phyloP scores from a whole-genome alignment of 1,140 invertebrate genomes.

The Tetramorium alpestre region DNA sequence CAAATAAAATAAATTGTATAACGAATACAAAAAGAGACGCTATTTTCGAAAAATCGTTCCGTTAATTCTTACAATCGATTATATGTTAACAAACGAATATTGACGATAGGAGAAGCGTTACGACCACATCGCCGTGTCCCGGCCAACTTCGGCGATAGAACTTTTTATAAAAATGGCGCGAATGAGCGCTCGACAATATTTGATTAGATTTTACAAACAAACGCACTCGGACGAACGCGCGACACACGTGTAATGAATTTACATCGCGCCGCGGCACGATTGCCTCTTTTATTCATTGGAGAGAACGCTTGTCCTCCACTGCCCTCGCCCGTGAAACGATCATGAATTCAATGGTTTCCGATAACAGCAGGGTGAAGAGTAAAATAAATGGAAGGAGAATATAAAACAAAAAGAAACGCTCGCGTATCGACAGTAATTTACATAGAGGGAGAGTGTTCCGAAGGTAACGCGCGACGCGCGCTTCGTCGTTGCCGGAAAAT shows the following conservation, averaged over 20 bases:
- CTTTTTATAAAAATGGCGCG: conserved; percentile 56
- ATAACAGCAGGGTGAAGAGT: conserved; percentile 2
- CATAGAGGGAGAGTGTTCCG: conserved; percentile 33
- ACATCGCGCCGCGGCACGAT: conserved; percentile 48
- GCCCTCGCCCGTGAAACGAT: conserved; percentile 45
- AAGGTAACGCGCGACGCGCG: conserved; percentile 27
- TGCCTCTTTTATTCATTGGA: conserved; percentile 55
- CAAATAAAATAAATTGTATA: not conserved
- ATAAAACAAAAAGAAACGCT: conserved; percentile 48
- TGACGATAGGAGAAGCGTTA: not conserved
- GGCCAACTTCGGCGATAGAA: not conserved
- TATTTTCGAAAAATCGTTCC: conserved; percentile 28
- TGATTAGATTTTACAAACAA: conserved; percentile 61
- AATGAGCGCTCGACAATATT: conserved; percentile 56
- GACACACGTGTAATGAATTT: conserved; percentile 58
- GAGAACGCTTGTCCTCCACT: conserved; percentile 26
- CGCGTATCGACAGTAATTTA: conserved; percentile 54
- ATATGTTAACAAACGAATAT: conserved; percentile 38
- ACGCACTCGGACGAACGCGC: conserved; percentile 38
- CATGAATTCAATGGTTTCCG: conserved; percentile 61
- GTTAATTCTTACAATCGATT: conserved; percentile 42
- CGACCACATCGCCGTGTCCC: not conserved
- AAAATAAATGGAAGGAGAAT: not conserved
- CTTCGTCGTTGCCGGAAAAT: conserved; percentile 32
- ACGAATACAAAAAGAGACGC: not conserved